Base-by-base conservation (phyloP, 2,888 invertebrate genomes). In the Hirtodrosophila cameraria region DNA sequence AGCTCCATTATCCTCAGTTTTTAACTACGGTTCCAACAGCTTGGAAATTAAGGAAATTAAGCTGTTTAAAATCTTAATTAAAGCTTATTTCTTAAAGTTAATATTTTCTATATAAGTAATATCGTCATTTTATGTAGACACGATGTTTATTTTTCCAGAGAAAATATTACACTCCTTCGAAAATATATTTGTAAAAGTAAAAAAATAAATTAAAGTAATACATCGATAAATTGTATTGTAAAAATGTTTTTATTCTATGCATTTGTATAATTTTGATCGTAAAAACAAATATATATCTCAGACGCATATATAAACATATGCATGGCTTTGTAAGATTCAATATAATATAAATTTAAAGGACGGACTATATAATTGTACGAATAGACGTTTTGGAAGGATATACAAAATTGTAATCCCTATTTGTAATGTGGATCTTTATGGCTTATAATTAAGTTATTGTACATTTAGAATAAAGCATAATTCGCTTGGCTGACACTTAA, bases 391-490 rank as follows among this genome's bases (percentile, higher is more conserved):
- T 54, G 49, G 48, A 66, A 31, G 66, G 49, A 46, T 46, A 12
- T 33, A 11, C 39, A 60, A 42, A 42, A 57, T 20, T 59, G 31
- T 46, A 65, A 41, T 41, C 20, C 20, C 33, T 48, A 52, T 48
- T 50, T 49, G 33, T 43, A 63, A 48, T 54, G 42, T 48, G 41
- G 46, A 59, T 52, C 30, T 61, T 42, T 43, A 12, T 20, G 15
- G 38, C 67, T 66, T 70, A 72, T 15, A 13, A 38, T 53, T 50
- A 69, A 69, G 11, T 53, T 69, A 71, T 54, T 71, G 59, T 60
- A 70, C 41, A 53, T 48, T 58, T 31, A 45, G 36, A 27, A 41
- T 45, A 41, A 9, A 49, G 53, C 41, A 45, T 54, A 33, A 61
- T 36, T 45, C 23, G 46, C 18, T 39, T 54, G 16, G 23, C 42